phyloP scores from a whole-genome alignment of 2,888 invertebrate species.

The Andrena hattorfiana region DNA sequence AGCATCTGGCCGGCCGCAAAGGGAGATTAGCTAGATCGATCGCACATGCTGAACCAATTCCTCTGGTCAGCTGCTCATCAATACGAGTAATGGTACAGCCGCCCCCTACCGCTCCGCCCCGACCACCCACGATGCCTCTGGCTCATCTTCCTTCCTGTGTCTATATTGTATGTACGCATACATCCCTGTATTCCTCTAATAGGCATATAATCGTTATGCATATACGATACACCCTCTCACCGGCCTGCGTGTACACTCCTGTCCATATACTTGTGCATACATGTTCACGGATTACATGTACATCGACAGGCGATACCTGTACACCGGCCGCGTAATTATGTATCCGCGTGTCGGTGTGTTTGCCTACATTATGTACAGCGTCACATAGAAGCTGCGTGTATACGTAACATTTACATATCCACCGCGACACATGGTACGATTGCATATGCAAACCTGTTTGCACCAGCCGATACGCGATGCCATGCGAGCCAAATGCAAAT shows the following conservation, averaged over 20 bases:
- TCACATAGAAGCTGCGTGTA: not conserved
- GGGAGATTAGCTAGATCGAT: conserved; percentile 83
- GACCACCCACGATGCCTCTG: conserved; percentile 55
- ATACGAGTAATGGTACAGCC: conserved; percentile 77
- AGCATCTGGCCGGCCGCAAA: conserved; percentile 79
- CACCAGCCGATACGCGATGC: conserved; percentile 67
- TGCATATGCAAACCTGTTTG: conserved; percentile 76
- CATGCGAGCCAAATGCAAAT: conserved; percentile 71
- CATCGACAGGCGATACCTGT: conserved; percentile 25
- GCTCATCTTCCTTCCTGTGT: conserved; percentile 62
- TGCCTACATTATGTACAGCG: conserved; percentile 5
- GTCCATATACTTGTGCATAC: conserved; percentile 35
- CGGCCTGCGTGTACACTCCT: conserved; percentile 19
- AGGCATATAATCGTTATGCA: conserved; percentile 84
- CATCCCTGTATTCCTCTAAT: conserved; percentile 80
- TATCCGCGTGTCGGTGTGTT: conserved; percentile 18
- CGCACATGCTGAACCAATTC: conserved; percentile 82
- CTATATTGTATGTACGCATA: conserved; percentile 69
- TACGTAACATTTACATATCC: conserved; percentile 39
- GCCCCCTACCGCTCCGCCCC: conserved; percentile 28
- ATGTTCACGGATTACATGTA: conserved; percentile 32
- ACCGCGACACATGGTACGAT: conserved; percentile 75
- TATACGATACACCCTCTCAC: conserved; percentile 71
- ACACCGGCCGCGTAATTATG: conserved; percentile 52
- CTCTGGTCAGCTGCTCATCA: conserved; percentile 83